Percentiles rank a stretch among this genome's conserved stretches.
These are phyloP conservation scores for Colossoma macropomum DNA, from an alignment of 2,113 vertebrate species.

Conservation along the genomic window DNA sequence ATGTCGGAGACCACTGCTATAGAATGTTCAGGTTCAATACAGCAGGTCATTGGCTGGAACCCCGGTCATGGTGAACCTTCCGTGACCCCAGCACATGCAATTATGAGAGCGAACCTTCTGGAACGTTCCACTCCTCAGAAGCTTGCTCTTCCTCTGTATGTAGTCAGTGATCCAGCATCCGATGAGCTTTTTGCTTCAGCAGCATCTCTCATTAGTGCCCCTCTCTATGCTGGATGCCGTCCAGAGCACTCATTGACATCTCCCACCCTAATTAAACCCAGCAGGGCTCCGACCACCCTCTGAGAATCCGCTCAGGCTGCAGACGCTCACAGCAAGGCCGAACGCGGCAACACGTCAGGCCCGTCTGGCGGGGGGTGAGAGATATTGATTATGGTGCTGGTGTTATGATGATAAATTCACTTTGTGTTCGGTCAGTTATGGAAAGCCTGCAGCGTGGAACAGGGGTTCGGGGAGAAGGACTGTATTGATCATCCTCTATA, in stretches of 20 bases:
- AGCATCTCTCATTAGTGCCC: not conserved
- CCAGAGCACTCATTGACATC: conserved; percentile 15
- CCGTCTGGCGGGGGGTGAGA: conserved; percentile 57
- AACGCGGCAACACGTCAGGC: conserved; percentile 34
- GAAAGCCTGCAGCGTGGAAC: conserved; percentile 49
- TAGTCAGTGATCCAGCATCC: not conserved
- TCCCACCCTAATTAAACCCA: conserved; percentile 15
- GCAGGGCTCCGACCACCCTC: conserved; percentile 46
- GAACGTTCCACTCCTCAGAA: not conserved
- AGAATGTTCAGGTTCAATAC: not conserved
- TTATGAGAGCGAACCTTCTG: not conserved
- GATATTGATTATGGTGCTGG: conserved; percentile 67
- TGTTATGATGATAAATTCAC: conserved; percentile 77
- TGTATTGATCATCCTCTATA: conserved; percentile 50
- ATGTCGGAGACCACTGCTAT: too few species aligned
- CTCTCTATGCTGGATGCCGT: not conserved
- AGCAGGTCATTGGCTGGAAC: not conserved
- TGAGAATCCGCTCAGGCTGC: conserved; percentile 52
- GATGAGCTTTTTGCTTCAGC: not conserved
- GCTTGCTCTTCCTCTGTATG: not conserved
- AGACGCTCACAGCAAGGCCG: not conserved
- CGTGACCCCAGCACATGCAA: not conserved
- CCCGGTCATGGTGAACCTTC: not conserved
- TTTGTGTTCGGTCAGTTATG: conserved; percentile 69
- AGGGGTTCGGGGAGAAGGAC: conserved; percentile 55